These are phyloP conservation scores for Babyrousa celebensis DNA, from an alignment of 2,797 vertebrate species.

Conservation along the genomic window DNA sequence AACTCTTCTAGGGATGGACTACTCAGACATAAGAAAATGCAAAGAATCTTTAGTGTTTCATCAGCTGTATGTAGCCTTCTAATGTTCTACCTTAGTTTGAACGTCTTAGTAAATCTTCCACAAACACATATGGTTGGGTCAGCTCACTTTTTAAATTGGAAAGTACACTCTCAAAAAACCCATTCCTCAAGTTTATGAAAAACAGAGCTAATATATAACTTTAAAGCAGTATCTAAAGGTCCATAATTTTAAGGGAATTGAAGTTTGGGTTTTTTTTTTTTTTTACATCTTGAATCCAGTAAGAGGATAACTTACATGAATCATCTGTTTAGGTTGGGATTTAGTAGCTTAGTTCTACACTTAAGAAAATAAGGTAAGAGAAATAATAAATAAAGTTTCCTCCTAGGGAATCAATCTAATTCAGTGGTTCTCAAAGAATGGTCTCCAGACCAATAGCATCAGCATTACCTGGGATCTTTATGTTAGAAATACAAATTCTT, in stretches of 20 bases:
- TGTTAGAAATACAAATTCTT: not conserved
- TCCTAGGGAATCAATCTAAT: not conserved
- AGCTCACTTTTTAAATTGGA: slow-evolving; percentile 54
- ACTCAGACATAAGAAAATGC: slow-evolving; percentile 16
- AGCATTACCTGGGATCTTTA: not conserved
- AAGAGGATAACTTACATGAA: not conserved
- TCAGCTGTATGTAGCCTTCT: not conserved
- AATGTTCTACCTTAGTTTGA: not conserved
- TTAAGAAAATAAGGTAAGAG: slow-evolving; percentile 20
- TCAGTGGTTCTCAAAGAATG: not conserved
- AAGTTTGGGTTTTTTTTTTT: not conserved
- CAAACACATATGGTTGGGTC: not conserved
- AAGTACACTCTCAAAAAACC: slow-evolving; percentile 36
- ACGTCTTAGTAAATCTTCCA: slow-evolving; percentile 49
- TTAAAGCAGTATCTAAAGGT: slow-evolving; percentile 14
- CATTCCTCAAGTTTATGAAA: slow-evolving; percentile 33
- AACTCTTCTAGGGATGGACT: not conserved
- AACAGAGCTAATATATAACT: slow-evolving; percentile 20
- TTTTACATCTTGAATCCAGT: slow-evolving; percentile 9
- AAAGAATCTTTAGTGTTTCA: not conserved
- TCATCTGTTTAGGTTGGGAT: not conserved
- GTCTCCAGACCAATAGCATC: not conserved
- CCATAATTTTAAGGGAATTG: not conserved
- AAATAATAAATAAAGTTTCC: slow-evolving; percentile 44
- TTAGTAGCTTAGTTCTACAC: not conserved